Base-by-base conservation (phyloP, 2,113 vertebrate species). In the Tupaia chinensis region DNA sequence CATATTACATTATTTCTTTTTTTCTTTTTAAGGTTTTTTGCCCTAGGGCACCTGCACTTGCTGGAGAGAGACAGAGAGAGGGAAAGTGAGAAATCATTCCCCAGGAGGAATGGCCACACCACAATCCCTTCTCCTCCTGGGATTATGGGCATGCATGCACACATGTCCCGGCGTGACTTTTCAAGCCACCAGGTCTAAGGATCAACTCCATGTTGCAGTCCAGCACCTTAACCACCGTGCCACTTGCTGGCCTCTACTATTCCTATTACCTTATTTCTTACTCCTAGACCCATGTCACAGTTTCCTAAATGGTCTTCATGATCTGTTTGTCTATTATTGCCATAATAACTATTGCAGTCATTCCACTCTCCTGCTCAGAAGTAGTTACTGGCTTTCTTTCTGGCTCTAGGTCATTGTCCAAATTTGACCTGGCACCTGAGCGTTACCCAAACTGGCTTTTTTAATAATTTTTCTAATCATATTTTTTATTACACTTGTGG, bases 401-500 rank as follows among this genome's bases (percentile, higher is more conserved):
- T 54, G 54, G 65, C 14, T 83, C 53, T 0, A 70, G 69, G 58
- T 74, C 25, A 20, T 74, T 82, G 80, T 78, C 12, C 32, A 69
- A 82, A 56, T 25, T 54, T 73, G 84, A 81, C 63, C 34, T 78
- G 63, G 54, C 53, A 82, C 65, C 93, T 88, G 17, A 72, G 72
- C 72, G 56, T 9, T 86, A 22, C 9, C 27, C 61, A 91, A 60
- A 81, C 8, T 85, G 88, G 76, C 74, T 85, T 93, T 20, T 54
- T 63, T 94, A 53, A 53, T 65, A 86, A 85, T 25, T 91, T 89
- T 89, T 77, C 54, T n/a, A 95, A 27, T 77, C 63, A 68, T 66
- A 91, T 32, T 93, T 94, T 93, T 69, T 65, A 90, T 44, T 92
- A 89, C 5, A 76, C 23, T 54, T 87, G 82, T 93, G 32, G 60